Base-by-base conservation (phyloP, 1,140 invertebrate species). In the Chrysomallon squamiferum region DNA sequence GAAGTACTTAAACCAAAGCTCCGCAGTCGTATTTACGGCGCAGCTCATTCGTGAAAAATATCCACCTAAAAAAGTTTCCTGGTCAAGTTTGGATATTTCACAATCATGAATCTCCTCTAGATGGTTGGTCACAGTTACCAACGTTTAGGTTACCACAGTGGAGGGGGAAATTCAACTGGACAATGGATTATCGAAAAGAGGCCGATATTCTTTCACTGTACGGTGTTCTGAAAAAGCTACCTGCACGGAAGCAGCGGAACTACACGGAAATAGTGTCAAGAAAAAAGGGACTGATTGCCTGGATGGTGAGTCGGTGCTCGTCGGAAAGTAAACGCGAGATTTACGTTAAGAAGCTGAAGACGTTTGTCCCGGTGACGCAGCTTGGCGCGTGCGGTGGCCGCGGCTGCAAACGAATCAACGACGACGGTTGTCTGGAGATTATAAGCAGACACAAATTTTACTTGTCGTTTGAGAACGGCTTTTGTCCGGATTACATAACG, bases 311-410 rank as follows among this genome's bases (percentile, higher is more conserved):
- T 22, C n/a, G 25, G 4, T 54, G 50, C 25, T 20, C 15, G 2
- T 15, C 22, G 18, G n/a, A 27, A 54, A 18, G 22, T 6, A 30
- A 30, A 27, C n/a, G 50, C 5, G 9, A 27, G 15, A 3, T 30
- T 3, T 54, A 54, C 25, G 50, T 30, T 25, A 25, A 20, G 22
- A 30, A 54, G 25, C n/a, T 54, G 18, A 25, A 54, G 50, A 54
- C 35, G 25, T 54, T 20, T 13, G 15, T 54, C 29, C 50, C 50
- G 29, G 50, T 54, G 50, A 30, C 22, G 18, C 15, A 20, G 22
- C 29, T 27, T 15, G 50, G 50, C 9, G 22, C 18, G 3, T 54
- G 50, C 25, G 29, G 50, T 20, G 25, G 15, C 98, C 98, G 25
- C 2, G n/a, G 22, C 3, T 54, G 22, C n/a, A 18, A 15, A 0